Conservation (phyloP, 2,113 vertebrate species). For the Gorsachius goisagi region DNA sequence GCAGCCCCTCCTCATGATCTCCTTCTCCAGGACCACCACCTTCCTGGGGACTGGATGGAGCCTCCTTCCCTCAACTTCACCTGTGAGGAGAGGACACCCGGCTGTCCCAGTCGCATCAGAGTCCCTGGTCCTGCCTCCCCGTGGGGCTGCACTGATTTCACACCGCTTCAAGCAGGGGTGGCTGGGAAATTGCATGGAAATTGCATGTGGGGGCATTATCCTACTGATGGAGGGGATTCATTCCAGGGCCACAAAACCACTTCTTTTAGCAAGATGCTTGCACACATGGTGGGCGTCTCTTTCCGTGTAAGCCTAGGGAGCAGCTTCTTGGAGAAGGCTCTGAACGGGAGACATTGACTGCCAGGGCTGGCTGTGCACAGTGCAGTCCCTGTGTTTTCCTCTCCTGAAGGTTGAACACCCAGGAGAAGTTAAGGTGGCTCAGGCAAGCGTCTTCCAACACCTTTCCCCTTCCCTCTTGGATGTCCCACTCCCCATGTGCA, state of each 20-base stretch:
- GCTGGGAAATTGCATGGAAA: not conserved
- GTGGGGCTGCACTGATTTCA: not conserved
- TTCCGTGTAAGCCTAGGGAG: not conserved
- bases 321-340: not conserved
- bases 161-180: not conserved
- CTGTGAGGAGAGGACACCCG: not conserved
- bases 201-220: not conserved
- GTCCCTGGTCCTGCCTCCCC: not conserved
- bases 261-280: not conserved
- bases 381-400: not conserved
- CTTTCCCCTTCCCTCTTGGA: fast-evolving
- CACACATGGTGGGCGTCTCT: not conserved
- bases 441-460: not conserved
- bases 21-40: not conserved
- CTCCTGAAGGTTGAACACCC: not conserved
- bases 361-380: not conserved
- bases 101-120: not conserved
- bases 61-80: not conserved
- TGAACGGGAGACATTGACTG: not conserved
- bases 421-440: not conserved
- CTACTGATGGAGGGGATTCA: not conserved
- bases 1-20: not conserved
- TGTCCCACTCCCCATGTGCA: not conserved
- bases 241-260: not conserved
- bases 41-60: not conserved